These are phyloP conservation scores for Nasonovia ribisnigri DNA, from an alignment of 2,888 invertebrate genomes.

Conservation along the genomic window DNA sequence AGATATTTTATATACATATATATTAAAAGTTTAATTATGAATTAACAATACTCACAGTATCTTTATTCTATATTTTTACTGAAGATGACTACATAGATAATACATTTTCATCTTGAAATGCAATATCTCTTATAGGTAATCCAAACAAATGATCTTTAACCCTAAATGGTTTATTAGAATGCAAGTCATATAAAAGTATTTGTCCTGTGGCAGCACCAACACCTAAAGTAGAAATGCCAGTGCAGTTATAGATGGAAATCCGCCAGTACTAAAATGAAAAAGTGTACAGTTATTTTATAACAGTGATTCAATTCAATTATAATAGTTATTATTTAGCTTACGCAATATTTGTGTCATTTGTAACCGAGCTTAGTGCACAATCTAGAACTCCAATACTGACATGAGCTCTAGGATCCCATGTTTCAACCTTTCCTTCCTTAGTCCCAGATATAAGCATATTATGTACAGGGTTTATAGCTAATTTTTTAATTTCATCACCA, in stretches of 20 bases:
- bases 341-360: too few relatives aligned
- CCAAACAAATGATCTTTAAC: conserved; percentile 97
- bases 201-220: conserved; percentile 96
- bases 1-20: neutral
- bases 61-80: conserved; percentile 91
- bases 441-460: conserved; percentile 89
- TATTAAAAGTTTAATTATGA: too few relatives aligned
- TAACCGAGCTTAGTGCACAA: too few relatives aligned
- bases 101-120: conserved; percentile 87
- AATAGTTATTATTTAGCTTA: too few relatives aligned
- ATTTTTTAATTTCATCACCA: conserved; percentile 75
- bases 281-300: too few relatives aligned
- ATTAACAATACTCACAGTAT: too few relatives aligned
- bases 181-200: conserved; percentile 92
- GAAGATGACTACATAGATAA: conserved; percentile 90
- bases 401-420: conserved; percentile 98
- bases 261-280: too few relatives aligned
- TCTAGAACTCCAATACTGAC: too few relatives aligned
- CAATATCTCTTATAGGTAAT: conserved; percentile 88
- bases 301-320: too few relatives aligned
- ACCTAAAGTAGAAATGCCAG: conserved; percentile 82
- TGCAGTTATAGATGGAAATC: too few relatives aligned
- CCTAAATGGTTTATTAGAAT: conserved; percentile 88
- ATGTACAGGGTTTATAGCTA: conserved; percentile 89
- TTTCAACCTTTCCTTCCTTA: conserved; percentile 91